Evolutionary conservation across 1,140 invertebrate genomes (phyloP).

Genomic region (Zaprionus kolodkinae): DNA sequence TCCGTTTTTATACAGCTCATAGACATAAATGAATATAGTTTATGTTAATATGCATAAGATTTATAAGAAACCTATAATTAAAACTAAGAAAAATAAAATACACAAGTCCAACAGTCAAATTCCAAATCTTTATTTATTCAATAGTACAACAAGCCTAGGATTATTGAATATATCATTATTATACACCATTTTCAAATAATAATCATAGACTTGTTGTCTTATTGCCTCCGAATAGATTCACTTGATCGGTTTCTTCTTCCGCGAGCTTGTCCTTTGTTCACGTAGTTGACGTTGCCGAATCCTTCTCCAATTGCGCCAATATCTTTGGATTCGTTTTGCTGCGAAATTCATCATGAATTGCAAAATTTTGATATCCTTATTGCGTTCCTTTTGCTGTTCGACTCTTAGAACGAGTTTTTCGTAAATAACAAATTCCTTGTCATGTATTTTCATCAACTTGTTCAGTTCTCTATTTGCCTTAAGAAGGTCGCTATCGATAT

Average conservation of each 20-base stretch:
- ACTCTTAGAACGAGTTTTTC: conserved; percentile 16
- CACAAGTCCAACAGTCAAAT: neutral
- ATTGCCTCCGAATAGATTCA: neutral
- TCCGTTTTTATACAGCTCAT: conserved; percentile 29
- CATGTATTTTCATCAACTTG: neutral
- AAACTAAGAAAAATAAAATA: neutral
- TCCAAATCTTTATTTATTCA: conserved; percentile 6
- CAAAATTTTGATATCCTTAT: neutral
- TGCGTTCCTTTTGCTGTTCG: neutral
- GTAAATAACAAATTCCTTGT: neutral
- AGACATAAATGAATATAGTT: conserved; percentile 51
- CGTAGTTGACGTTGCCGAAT: neutral
- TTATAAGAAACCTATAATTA: neutral
- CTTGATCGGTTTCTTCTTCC: neutral
- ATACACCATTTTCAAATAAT: conserved; percentile 1
- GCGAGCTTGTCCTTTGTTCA: neutral
- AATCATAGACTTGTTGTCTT: conserved; percentile 22
- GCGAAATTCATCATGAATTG: conserved; percentile 39
- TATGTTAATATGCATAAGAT: conserved; percentile 13
- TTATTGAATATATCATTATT: neutral
- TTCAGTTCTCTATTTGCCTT: neutral
- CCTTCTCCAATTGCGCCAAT: conserved; percentile 33
- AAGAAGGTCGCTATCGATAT: neutral
- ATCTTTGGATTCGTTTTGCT: conserved; percentile 28
- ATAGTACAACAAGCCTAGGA: conserved; percentile 11